Evolutionary conservation across 2,113 vertebrate species (phyloP).

Genomic region (Cathartes aura): DNA sequence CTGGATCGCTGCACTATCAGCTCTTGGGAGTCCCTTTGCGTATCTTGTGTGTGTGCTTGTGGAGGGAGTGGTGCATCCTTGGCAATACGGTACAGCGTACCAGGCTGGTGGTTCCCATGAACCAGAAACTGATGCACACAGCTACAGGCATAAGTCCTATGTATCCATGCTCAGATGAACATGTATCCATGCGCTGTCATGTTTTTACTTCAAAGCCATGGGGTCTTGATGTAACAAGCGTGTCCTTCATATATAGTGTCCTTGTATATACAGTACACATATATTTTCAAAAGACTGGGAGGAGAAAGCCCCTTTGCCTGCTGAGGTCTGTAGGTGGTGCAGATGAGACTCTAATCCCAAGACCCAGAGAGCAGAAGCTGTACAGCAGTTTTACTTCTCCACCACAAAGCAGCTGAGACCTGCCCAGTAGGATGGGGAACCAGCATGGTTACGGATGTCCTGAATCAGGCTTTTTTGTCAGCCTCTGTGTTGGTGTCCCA

Average conservation of each 20-base stretch:
- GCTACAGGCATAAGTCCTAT: neutral
- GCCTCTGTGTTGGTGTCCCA: neutral
- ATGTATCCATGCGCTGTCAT: neutral
- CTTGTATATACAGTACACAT: too few species aligned
- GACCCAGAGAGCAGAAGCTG: neutral
- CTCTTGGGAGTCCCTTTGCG: neutral
- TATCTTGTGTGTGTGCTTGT: too few species aligned
- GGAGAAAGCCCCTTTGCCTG: neutral
- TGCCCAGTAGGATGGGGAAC: neutral
- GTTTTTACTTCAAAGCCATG: neutral
- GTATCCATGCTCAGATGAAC: neutral
- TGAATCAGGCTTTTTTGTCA: neutral
- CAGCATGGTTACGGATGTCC: neutral
- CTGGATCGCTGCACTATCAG: neutral
- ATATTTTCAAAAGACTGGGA: neutral
- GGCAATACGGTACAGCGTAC: fast-evolving
- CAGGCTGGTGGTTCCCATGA: neutral
- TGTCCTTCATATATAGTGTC: neutral
- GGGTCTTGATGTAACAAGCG: neutral
- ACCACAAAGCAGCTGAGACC: neutral
- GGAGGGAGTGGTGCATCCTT: neutral
- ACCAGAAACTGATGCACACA: neutral
- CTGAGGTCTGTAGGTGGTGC: neutral
- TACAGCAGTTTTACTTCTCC: neutral
- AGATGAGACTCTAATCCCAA: neutral